A percentile compares a stretch with the other conserved stretches of the same genome.
Evolutionary conservation across 1,140 invertebrate genomes (phyloP).

Genomic region (fruit fly (Drosophila melanogaster)): DNA sequence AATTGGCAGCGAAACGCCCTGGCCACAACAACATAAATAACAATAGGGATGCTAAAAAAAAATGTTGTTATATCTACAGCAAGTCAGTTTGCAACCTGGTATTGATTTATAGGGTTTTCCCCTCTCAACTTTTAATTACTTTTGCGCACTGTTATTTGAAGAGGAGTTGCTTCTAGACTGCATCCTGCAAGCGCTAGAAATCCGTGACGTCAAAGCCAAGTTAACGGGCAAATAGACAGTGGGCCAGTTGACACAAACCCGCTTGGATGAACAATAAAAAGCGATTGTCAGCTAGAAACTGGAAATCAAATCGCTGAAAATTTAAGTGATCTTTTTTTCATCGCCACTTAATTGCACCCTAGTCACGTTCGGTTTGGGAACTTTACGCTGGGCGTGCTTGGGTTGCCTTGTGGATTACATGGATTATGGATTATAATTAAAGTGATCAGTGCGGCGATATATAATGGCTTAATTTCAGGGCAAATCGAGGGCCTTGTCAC

Average conservation of each 20-base stretch:
- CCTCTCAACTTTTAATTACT: neutral
- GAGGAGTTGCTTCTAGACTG: neutral
- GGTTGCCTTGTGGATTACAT: neutral
- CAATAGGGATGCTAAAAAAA: neutral
- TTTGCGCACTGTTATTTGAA: neutral
- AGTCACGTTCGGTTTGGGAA: conserved; percentile 41
- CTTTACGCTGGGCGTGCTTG: conserved; percentile 13
- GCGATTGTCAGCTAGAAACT: conserved; percentile 31
- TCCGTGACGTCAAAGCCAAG: conserved; percentile 22
- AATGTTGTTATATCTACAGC: neutral
- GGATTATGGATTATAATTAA: conserved; percentile 24
- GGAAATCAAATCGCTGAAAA: conserved; percentile 27
- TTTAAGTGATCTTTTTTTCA: conserved; percentile 22
- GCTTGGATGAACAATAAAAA: conserved; percentile 24
- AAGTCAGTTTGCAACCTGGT: neutral
- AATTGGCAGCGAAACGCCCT: neutral
- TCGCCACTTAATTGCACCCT: conserved; percentile 16
- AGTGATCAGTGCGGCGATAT: conserved; percentile 12
- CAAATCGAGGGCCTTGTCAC: conserved; percentile 38
- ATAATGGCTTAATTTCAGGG: conserved; percentile 20
- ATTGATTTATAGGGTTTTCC: neutral
- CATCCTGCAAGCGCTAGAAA: conserved; percentile 2
- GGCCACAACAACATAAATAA: neutral
- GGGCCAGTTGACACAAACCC: conserved; percentile 43
- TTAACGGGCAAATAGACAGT: conserved; percentile 12